Evolutionary conservation across 2,888 invertebrate genomes (phyloP), one percentile per base, ranked within the genome.

Genomic region (Crepidodera aurea): DNA sequence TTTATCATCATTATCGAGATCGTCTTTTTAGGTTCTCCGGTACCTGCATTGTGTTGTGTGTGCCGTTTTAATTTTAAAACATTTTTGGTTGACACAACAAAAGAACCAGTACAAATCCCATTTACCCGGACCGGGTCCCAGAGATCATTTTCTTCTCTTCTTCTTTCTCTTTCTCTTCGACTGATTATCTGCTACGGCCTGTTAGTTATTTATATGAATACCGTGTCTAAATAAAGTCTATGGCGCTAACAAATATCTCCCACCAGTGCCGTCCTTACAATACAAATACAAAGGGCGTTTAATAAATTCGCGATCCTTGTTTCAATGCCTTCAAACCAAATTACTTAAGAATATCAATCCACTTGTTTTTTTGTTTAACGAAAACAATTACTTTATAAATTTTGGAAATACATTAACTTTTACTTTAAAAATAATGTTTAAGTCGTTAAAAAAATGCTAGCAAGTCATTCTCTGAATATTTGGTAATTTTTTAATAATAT

Each of bases 221-320:
- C 71, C 75, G 72, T 74, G 67, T 69, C 74, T 67, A 73, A 75
- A 73, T 66, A 63, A 67, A 69, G 56, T 70, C 61, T 67, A 68
- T 71, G 71, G 71, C 71, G 69, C 71, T 75, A 71, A 69, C 56
- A 56, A 63, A 63, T 59, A 63, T 59, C 25, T 61, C 22, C 34
- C 32, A 27, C 55, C 62, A 63, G 54, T 59, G 59, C 27, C 62
- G 62, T 63, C 34, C 54, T 18, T 8, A n/a, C n/a, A n/a, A n/a
- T n/a, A n/a, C n/a, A n/a, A n/a, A n/a, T n/a, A n/a, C n/a, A n/a
- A n/a, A n/a, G n/a, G n/a, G n/a, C n/a, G n/a, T n/a, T n/a, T n/a
- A n/a, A n/a, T n/a, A n/a, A n/a, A n/a, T n/a, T n/a, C n/a, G n/a
- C n/a, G n/a, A n/a, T n/a, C n/a, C n/a, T n/a, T n/a, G n/a, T n/a